phyloP scores from a whole-genome alignment of 2,113 vertebrate genomes.

The Cottus gobio region DNA sequence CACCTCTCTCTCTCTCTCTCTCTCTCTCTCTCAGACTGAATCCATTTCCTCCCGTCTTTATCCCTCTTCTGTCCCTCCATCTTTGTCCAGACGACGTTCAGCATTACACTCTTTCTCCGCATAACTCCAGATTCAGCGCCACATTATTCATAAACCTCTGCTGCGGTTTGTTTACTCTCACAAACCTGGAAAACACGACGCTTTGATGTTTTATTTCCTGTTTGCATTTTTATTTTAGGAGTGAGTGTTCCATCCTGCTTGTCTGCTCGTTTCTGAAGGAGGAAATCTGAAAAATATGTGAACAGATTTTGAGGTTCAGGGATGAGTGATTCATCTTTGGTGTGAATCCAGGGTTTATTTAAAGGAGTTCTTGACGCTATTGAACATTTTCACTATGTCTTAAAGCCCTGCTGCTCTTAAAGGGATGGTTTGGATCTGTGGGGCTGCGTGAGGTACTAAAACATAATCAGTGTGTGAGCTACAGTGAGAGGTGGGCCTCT shows the following conservation, averaged over 20 bases:
- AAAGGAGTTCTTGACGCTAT: no score
- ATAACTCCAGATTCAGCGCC: background rate
- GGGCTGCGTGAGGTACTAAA: no score
- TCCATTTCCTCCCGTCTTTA: background rate
- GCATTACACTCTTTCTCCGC: no score
- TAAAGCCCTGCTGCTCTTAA: background rate
- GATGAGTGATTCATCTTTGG: background rate
- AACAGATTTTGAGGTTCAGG: background rate
- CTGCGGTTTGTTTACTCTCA: background rate
- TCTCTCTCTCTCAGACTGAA: conserved; percentile 7
- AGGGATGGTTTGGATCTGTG: background rate
- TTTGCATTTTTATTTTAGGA: background rate
- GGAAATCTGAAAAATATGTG: background rate
- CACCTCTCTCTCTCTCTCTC: background rate
- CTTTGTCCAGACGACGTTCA: background rate
- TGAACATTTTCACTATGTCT: background rate
- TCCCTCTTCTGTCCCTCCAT: conserved; percentile 5
- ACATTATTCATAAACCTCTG: background rate
- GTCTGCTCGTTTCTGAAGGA: background rate
- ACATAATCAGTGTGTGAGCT: no score
- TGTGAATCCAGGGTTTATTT: background rate
- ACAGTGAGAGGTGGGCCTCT: no score
- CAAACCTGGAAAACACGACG: background rate
- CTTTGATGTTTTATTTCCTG: conserved; percentile 22
- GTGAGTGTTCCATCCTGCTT: background rate